phyloP scores from a whole-genome alignment of 1,140 invertebrate species.

The Calycopis cecrops region DNA sequence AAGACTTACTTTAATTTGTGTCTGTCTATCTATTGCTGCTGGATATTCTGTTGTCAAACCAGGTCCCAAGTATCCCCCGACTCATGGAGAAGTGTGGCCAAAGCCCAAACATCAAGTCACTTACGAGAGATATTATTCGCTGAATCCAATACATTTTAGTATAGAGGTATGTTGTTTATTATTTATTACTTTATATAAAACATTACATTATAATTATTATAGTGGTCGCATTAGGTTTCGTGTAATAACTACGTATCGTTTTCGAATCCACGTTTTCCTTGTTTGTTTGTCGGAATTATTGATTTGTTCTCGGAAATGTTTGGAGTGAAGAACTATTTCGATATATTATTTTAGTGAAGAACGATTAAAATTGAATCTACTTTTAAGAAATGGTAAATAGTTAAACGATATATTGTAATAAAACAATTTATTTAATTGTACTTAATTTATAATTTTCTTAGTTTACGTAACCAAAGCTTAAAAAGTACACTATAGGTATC shows the following conservation, averaged over 20 bases:
- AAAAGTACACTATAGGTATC: too few relatives aligned
- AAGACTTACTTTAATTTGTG: conserved; percentile 15
- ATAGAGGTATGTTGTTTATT: conserved; percentile 52
- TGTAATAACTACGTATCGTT: too few relatives aligned
- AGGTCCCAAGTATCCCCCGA: conserved; percentile 56
- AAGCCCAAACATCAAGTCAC: conserved; percentile 65
- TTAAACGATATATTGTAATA: too few relatives aligned
- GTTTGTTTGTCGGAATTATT: conserved; percentile 29
- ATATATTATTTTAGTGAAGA: background rate
- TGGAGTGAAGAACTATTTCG: too few relatives aligned
- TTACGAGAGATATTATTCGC: conserved; percentile 41
- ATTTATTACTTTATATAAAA: background rate
- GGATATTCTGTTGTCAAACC: conserved; percentile 43
- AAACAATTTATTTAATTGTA: too few relatives aligned
- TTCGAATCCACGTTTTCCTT: too few relatives aligned
- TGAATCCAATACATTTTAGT: conserved; percentile 54
- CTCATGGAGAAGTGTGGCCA: conserved; percentile 76
- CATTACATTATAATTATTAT: background rate
- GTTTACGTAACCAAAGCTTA: too few relatives aligned
- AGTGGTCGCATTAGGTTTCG: background rate
- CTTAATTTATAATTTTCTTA: too few relatives aligned
- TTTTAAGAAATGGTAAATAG: too few relatives aligned
- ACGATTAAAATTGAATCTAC: background rate
- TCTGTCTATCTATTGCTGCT: conserved; percentile 24
- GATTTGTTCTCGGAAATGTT: conserved; percentile 14